Evolutionary conservation across 2,113 vertebrate species (phyloP).

Genomic region (Panthera uncia): DNA sequence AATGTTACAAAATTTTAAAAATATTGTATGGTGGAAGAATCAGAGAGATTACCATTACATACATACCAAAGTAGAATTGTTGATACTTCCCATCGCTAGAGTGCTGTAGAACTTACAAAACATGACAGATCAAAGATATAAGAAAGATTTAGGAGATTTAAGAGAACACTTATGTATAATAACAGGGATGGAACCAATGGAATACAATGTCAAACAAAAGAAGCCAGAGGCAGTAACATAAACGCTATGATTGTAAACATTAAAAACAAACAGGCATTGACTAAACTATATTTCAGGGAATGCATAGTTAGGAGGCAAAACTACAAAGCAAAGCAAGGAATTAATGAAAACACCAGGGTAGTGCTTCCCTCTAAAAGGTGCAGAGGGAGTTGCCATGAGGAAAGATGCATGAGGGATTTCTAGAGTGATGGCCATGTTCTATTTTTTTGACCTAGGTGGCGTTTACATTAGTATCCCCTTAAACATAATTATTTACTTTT

Average conservation of each 20-base stretch:
- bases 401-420: not conserved
- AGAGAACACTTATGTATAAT: not conserved
- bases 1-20: not conserved
- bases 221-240: not conserved
- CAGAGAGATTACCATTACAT: not conserved
- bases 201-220: not conserved
- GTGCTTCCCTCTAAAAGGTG: not conserved
- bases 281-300: not conserved
- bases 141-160: constrained; percentile 21
- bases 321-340: not conserved
- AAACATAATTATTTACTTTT: not conserved
- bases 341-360: not conserved
- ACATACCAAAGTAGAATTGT: not conserved
- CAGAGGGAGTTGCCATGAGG: not conserved
- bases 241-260: not conserved
- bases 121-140: not conserved
- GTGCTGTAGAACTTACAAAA: not conserved
- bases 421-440: not conserved
- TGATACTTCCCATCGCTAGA: not conserved
- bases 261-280: not conserved
- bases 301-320: not conserved
- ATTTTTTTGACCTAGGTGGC: not conserved
- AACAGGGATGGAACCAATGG: not conserved
- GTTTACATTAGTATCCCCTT: not conserved
- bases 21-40: not conserved